Evolutionary conservation across 2,797 vertebrate species (phyloP), one percentile per base, ranked within the genome.

Genomic region (Sebastes steindachneri): DNA sequence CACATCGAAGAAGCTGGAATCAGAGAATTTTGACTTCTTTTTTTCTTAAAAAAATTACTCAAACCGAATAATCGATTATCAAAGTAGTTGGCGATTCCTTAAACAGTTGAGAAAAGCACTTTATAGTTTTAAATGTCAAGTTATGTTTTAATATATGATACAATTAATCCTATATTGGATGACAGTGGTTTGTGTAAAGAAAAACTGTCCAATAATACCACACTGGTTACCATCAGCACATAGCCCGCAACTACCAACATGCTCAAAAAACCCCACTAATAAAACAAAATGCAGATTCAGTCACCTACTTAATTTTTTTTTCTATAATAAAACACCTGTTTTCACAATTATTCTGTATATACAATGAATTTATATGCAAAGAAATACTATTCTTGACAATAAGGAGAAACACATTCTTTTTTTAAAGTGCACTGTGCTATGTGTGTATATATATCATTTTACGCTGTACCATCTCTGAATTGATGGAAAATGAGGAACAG

Each of bases 171-270:
- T 64, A 9, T 21, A 5, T 10, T 28, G 17, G 10, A 29, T 2
- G 29, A 78, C 57, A 54, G 67, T 77, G 80, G 84, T 79, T 77
- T 80, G 12, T 35, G 21, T 35, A 0, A n/a, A 17, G 25, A 25
- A 68, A 60, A 23, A 15, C 4, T 15, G 12, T 48, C 19, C 53
- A 25, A 72, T 73, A 80, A 25, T 45, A 45, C 17, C 7, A 23
- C 7, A 55, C 54, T 76, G 75, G 70, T 80, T 25, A n/a, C 3
- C 3, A 8, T 76, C 23, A 48, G 3, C 45, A 51, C 29, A 5
- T 2, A 28, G 4, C 23, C 11, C 35, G 9, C 23, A 54, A 51
- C 66, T 74, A 62, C 58, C 15, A 26, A 9, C 41, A 10, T 23
- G 9, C 14, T 15, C 1, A 70, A 31, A 80, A 71, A 68, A 8